Evolutionary conservation across 2,888 invertebrate species (phyloP).

Genomic region (Macaria liturata): DNA sequence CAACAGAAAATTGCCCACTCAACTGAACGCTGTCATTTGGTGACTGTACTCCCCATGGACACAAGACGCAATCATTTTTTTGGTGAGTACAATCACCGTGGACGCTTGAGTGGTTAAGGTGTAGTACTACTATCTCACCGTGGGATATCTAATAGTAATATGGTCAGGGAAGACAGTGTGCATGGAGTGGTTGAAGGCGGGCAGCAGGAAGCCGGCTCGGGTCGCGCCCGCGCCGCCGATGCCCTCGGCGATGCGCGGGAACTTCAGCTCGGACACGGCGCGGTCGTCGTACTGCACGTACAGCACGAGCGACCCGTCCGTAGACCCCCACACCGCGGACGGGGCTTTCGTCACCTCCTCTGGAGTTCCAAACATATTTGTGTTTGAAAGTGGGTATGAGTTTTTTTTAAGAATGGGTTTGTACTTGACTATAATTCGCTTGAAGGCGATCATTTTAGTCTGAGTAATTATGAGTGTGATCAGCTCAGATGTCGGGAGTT

Average conservation of each 20-base stretch:
- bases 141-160: slow-evolving; percentile 92
- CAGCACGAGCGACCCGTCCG: slow-evolving; percentile 91
- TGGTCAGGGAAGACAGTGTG: slow-evolving; percentile 90
- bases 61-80: no score
- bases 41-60: no score
- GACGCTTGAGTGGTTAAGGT: no score
- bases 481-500: no score
- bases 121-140: slow-evolving; percentile 72
- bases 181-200: slow-evolving; percentile 68
- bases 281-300: slow-evolving; percentile 95
- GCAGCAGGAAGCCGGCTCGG: slow-evolving; percentile 75
- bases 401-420: no score
- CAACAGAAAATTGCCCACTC: no score
- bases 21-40: no score
- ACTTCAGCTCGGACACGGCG: slow-evolving; percentile 88
- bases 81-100: no score
- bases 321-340: slow-evolving; percentile 94
- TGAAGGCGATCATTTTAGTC: no score
- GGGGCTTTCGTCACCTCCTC: slow-evolving; percentile 94
- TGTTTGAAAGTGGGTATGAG: no score
- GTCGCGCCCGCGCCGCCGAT: slow-evolving; percentile 84
- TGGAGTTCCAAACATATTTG: slow-evolving; percentile 55
- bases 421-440: no score
- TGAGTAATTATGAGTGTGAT: no score
- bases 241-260: slow-evolving; percentile 91